Base-by-base conservation (phyloP, 2,797 vertebrate genomes). In the Danio jaintianensis region DNA sequence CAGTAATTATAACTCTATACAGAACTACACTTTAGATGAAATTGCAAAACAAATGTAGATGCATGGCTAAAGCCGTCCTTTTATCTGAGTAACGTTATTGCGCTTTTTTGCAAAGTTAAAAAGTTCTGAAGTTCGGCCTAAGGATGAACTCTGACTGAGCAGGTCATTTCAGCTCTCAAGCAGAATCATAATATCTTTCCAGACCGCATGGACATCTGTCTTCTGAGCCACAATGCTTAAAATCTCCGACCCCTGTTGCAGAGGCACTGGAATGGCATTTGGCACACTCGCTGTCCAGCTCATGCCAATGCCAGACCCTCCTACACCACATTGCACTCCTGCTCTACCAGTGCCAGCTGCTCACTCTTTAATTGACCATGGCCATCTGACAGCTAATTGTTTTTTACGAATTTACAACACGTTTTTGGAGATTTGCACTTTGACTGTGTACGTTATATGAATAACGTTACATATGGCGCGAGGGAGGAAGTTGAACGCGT, bases 331-430 rank as follows among this genome's bases (percentile, higher is more conserved):
- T 3, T 29, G 29, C 29, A 29, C 91, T 92, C 91, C 91, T 92
- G 93, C 93, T 61, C 58, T 92, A 93, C 92, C 96, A 95, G 95
- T 87, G 94, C 89, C 91, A 94, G 93, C 94, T 93, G 94, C 95
- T 93, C 91, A 89, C 84, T 91, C 92, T 87, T 93, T 89, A 82
- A 89, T 90, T 89, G 90, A 90, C 88, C 36, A 43, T 89, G 88
- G 85, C 88, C 84, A 89, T 89, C 67, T 93, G 96, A 92, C 94
- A 94, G 95, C 94, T 94, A 95, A 93, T 95, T 96, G 93, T 93
- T 93, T 95, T 92, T 91, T 88, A 86, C 89, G 90, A 91, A 93
- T 45, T 55, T 91, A 93, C 90, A 89, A 87, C 87, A 90, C 90
- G 87, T 89, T 88, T 90, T 50, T 29, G 80, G 90, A 92, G 90